Conservation (phyloP, 1,140 invertebrate species). For the Drosophila erecta region DNA sequence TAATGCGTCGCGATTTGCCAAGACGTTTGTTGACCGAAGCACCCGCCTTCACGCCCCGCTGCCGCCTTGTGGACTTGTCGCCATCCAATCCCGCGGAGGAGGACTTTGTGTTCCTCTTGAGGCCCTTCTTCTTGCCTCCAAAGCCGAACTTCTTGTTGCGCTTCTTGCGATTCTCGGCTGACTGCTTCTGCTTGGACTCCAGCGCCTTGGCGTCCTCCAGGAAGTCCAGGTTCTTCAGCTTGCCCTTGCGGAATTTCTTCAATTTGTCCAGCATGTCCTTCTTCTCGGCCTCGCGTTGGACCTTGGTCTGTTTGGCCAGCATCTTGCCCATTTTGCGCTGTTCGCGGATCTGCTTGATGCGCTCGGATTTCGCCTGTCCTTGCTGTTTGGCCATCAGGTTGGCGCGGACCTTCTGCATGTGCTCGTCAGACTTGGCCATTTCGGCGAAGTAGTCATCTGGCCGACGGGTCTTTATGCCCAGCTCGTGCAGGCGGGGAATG, state of each 20-base stretch:
- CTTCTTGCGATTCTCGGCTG: constrained; percentile 87
- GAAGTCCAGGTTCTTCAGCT: constrained; percentile 92
- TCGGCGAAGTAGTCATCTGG: constrained; percentile 99
- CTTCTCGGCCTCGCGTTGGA: constrained; percentile 91
- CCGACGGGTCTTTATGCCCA: constrained; percentile 91
- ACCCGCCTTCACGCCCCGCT: constrained; percentile 80
- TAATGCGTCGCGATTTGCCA: constrained; percentile 87
- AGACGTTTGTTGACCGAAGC: constrained; percentile 85
- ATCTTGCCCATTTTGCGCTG: constrained; percentile 96
- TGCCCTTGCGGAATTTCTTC: constrained; percentile 94
- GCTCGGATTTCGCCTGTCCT: constrained; percentile 93
- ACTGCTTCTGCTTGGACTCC: constrained; percentile 85
- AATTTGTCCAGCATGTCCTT: constrained; percentile 93
- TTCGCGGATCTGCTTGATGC: constrained; percentile 94
- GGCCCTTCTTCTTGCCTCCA: constrained; percentile 97
- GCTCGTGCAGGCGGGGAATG: constrained; percentile 89
- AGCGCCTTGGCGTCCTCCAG: constrained; percentile 89
- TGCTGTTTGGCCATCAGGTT: constrained; percentile 94
- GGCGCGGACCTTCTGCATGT: constrained; percentile 98
- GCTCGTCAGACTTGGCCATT: constrained; percentile 98
- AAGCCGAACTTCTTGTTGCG: constrained; percentile 97
- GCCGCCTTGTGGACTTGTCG: constrained; percentile 92
- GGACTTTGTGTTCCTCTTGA: constrained; percentile 94
- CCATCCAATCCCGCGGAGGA: constrained; percentile 92
- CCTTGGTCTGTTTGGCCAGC: constrained; percentile 91